Evolutionary conservation across 1,140 invertebrate species (phyloP).

Genomic region (Panagrolaimus sp.): DNA sequence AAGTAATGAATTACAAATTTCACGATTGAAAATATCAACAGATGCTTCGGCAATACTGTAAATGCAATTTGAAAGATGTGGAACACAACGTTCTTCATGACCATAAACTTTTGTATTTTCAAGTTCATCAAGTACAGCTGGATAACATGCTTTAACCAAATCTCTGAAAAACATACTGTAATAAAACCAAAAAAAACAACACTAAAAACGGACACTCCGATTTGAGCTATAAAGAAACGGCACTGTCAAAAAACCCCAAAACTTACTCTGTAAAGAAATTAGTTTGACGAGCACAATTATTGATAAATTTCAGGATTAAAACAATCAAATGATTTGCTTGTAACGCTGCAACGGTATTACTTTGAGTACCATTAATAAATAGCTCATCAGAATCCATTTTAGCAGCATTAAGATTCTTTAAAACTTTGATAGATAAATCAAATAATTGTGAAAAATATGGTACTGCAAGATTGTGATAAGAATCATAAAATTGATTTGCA

Average conservation of each 20-base stretch:
- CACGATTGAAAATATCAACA: constrained; percentile 20
- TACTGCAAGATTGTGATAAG: constrained; percentile 25
- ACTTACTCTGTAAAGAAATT: constrained; percentile 26
- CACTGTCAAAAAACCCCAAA: too few relatives aligned
- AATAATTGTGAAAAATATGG: constrained; percentile 25
- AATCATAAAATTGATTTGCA: constrained; percentile 24
- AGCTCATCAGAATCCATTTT: constrained; percentile 23
- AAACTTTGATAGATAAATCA: constrained; percentile 21
- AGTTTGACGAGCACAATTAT: constrained; percentile 21
- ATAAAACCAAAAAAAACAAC: background rate
- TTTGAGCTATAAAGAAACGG: too few relatives aligned
- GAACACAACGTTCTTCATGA: constrained; percentile 26
- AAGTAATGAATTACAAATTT: constrained; percentile 20
- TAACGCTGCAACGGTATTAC: background rate
- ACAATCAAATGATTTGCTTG: constrained; percentile 23
- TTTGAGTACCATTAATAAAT: constrained; percentile 25
- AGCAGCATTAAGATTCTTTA: constrained; percentile 18
- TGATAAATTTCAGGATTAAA: constrained; percentile 17
- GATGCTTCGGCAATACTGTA: constrained; percentile 20
- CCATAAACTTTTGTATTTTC: constrained; percentile 23
- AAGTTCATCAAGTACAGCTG: constrained; percentile 24
- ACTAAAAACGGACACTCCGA: too few relatives aligned
- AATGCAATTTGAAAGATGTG: constrained; percentile 22
- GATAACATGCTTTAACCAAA: constrained; percentile 25
- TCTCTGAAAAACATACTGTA: constrained; percentile 20